Evolutionary conservation across 2,113 vertebrate species (phyloP).

Genomic region (Serilophus lunatus): DNA sequence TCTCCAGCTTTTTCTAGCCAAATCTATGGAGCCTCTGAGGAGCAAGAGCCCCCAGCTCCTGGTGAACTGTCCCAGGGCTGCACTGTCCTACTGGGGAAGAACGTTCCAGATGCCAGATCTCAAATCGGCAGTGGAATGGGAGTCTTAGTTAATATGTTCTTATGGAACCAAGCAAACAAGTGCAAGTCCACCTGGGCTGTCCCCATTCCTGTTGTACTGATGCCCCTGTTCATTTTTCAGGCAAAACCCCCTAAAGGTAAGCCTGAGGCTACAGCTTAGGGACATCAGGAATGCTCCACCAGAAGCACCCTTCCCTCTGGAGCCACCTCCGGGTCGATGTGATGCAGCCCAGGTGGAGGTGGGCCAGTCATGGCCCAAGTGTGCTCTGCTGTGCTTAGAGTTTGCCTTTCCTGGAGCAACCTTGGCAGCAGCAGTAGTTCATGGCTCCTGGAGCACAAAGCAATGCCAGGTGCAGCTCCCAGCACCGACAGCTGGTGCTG

Average conservation of each 20-base stretch:
- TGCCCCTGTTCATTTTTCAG: not conserved
- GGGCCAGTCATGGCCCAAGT: not conserved
- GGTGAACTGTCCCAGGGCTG: not conserved
- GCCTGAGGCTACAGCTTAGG: not conserved
- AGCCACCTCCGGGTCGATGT: not conserved
- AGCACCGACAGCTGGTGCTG: fast-evolving
- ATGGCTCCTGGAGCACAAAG: not conserved
- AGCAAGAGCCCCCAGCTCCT: not conserved
- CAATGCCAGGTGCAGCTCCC: not conserved
- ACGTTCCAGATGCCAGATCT: not conserved
- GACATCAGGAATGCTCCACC: fast-evolving
- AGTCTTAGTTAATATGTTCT: not conserved
- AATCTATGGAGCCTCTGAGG: not conserved
- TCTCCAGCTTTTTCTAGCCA: not conserved
- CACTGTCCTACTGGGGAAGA: not conserved
- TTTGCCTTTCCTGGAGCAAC: not conserved
- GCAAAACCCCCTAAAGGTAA: conserved; percentile 53
- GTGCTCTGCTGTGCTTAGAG: not conserved
- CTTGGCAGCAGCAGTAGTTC: not conserved
- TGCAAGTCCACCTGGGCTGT: fast-evolving
- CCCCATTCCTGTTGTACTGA: not conserved
- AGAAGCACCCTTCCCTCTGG: not conserved
- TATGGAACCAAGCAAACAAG: not conserved
- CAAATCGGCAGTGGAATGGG: fast-evolving
- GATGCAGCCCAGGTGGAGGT: fast-evolving